Conservation (phyloP, 2,888 invertebrate genomes). For the Palloptera scutellata region DNA sequence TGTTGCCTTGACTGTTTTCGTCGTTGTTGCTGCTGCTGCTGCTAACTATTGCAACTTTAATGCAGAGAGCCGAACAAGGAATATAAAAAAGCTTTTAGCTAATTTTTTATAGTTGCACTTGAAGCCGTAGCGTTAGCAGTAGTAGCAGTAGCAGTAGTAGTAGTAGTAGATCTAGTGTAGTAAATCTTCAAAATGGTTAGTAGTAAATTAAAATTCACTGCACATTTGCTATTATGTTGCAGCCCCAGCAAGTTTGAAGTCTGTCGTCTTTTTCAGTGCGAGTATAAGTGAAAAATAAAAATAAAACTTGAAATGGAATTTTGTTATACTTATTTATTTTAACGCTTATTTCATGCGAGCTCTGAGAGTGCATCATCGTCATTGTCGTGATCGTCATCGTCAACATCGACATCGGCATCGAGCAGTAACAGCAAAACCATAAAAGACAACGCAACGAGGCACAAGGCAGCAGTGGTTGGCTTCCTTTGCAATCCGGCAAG, state of each 20-base stretch:
- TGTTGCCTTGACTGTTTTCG: neutral
- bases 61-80: constrained; percentile 35
- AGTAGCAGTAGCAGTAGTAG: constrained; percentile 14
- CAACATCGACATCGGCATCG: neutral
- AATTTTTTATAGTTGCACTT: constrained; percentile 49
- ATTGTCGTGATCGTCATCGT: neutral
- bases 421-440: constrained; percentile 16
- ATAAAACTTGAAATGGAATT: constrained; percentile 52
- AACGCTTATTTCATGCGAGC: constrained; percentile 42
- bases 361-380: neutral
- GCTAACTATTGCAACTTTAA: constrained; percentile 48
- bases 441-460: neutral
- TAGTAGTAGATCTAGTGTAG: neutral
- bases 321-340: constrained; percentile 48
- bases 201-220: constrained; percentile 52
- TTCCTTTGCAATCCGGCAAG: too few species aligned
- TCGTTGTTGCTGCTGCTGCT: neutral
- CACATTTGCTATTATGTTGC: constrained; percentile 57
- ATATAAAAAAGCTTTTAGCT: constrained; percentile 57
- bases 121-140: constrained; percentile 28
- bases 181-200: constrained; percentile 1
- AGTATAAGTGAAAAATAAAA: constrained; percentile 4
- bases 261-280: neutral
- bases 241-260: constrained; percentile 33
- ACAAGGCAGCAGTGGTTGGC: too few species aligned